A percentile compares a stretch with the other conserved stretches of the same genome.
Conservation (phyloP, 2,113 vertebrate species). For the Anhinga rufa region DNA sequence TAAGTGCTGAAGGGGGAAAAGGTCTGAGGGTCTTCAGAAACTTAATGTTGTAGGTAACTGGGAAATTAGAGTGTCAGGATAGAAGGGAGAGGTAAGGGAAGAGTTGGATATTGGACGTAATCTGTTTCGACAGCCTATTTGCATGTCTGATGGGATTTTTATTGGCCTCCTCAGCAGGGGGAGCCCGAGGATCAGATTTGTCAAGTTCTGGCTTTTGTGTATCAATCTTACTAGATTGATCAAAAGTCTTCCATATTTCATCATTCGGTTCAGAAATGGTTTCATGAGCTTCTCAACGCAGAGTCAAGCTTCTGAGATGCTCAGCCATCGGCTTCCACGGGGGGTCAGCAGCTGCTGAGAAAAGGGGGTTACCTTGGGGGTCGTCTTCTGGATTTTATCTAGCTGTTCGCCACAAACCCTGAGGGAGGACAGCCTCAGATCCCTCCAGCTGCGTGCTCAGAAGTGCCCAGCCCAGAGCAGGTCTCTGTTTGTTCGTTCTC, state of each 20-base stretch:
- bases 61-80: neutral
- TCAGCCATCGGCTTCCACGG: rapidly evolving
- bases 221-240: neutral
- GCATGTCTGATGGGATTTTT: neutral
- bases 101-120: neutral
- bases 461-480: neutral
- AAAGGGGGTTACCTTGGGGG: neutral
- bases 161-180: conserved; percentile 44
- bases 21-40: neutral
- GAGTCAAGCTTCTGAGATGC: rapidly evolving
- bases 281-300: rapidly evolving
- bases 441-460: neutral
- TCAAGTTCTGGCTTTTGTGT: neutral
- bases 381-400: neutral
- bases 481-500: rapidly evolving
- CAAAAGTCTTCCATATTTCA: rapidly evolving
- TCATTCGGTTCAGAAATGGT: neutral
- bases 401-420: neutral
- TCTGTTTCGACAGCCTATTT: neutral
- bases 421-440: rapidly evolving
- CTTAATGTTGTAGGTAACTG: neutral
- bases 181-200: conserved; percentile 45
- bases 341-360: neutral
- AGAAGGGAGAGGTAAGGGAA: neutral
- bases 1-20: neutral